Percentiles rank a stretch among this genome's conserved stretches.
Conservation (phyloP, 1,140 invertebrate species). For the Caenorhabditis remanei region DNA sequence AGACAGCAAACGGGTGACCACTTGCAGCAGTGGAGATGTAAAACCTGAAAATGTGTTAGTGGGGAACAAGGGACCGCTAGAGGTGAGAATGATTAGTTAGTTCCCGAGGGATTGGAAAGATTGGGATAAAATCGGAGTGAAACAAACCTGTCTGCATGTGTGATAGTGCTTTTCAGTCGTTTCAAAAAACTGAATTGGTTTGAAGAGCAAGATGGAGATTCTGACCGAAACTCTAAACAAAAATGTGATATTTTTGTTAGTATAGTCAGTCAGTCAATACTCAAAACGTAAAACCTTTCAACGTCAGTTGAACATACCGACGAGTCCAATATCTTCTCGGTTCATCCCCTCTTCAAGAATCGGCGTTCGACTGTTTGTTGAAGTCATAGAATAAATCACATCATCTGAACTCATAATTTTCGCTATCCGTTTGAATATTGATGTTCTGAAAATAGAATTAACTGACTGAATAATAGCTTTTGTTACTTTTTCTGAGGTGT, state of each 20-base stretch:
- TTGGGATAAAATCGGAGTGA: not conserved
- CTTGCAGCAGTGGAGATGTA: slow-evolving; percentile 19
- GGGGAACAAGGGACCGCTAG: not conserved
- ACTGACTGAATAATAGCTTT: too few species aligned
- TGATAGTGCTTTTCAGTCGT: slow-evolving; percentile 20
- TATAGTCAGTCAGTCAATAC: not conserved
- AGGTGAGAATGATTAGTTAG: not conserved
- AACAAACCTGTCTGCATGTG: slow-evolving; percentile 29
- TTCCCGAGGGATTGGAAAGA: not conserved
- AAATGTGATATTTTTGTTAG: not conserved
- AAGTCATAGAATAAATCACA: slow-evolving; percentile 42
- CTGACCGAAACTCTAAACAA: slow-evolving; percentile 13
- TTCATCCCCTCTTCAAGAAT: slow-evolving; percentile 4
- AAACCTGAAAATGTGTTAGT: slow-evolving; percentile 45
- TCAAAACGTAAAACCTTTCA: not conserved
- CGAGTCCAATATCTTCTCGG: not conserved
- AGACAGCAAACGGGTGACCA: slow-evolving; percentile 20
- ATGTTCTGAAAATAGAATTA: not conserved
- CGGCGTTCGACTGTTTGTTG: slow-evolving; percentile 45
- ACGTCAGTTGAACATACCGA: not conserved
- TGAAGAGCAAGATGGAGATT: slow-evolving; percentile 45
- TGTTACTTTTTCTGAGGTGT: slow-evolving; percentile 27
- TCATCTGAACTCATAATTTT: slow-evolving; percentile 39
- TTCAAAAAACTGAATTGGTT: slow-evolving; percentile 38
- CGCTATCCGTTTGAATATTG: slow-evolving; percentile 14